Evolutionary conservation across 2,888 invertebrate species (phyloP).

Genomic region (Leptinotarsa haldemani): DNA sequence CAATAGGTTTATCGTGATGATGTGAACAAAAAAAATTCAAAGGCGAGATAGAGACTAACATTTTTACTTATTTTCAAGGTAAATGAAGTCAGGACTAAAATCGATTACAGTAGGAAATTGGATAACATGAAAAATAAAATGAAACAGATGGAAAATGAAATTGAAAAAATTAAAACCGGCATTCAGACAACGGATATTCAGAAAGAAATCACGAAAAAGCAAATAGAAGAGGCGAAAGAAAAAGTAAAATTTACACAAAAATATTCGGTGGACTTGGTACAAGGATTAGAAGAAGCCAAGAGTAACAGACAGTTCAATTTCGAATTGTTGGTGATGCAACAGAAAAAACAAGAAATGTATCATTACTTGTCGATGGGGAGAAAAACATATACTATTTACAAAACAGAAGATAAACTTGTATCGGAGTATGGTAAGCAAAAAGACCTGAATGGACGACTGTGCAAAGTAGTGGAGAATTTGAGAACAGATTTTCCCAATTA

Average conservation of each 20-base stretch:
- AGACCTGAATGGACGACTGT: conserved; percentile 71
- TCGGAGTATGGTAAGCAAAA: conserved; percentile 71
- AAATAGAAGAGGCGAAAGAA: conserved; percentile 13
- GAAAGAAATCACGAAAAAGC: conserved; percentile 3
- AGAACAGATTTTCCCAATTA: conserved; percentile 73
- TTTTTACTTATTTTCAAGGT: conserved; percentile 20
- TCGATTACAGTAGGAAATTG: conserved; percentile 70
- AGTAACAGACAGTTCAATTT: conserved; percentile 67
- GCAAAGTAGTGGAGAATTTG: conserved; percentile 70
- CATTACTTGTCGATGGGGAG: conserved; percentile 66
- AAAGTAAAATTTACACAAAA: background rate
- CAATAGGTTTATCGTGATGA: too few relatives aligned
- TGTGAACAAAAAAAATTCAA: too few relatives aligned
- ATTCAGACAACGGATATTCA: conserved; percentile 28
- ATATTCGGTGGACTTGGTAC: conserved; percentile 39
- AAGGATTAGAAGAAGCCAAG: conserved; percentile 59
- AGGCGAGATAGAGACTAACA: too few relatives aligned
- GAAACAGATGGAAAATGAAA: conserved; percentile 67
- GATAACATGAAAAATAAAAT: conserved; percentile 71
- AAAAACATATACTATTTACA: conserved; percentile 55
- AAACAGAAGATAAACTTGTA: conserved; percentile 66
- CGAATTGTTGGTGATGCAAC: conserved; percentile 74
- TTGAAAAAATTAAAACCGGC: conserved; percentile 28
- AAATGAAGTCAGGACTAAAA: conserved; percentile 64
- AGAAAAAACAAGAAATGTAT: conserved; percentile 76